Evolutionary conservation across 2,113 vertebrate genomes (phyloP), one percentile per base, ranked within the genome.

Genomic region (Sialia sialis): DNA sequence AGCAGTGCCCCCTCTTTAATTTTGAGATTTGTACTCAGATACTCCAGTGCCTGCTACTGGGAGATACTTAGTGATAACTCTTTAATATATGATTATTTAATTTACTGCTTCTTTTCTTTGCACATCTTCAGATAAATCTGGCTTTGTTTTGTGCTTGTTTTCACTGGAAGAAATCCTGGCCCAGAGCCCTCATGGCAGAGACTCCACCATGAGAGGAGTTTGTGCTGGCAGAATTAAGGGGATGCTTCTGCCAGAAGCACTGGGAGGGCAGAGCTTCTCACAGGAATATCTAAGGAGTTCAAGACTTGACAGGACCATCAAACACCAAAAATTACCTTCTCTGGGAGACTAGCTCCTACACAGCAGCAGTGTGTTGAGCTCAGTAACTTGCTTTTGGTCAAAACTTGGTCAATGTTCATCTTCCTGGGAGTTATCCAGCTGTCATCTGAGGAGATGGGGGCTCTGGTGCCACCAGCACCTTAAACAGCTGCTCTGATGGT

Each of bases 41-140:
- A 19, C 11, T 56, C 10, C 0, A 0, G 27, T 2, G 0, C 8
- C n/a, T 75, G 0, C n/a, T 62, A 16, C 32, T 29, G n/a, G n/a
- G n/a, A n/a, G 23, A 48, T 29, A 43, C 2, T 5, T 3, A 56
- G 13, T 3, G 32, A 15, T 10, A 56, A 36, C 8, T 34, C 23
- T 67, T 73, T 64, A 73, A 68, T 8, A 25, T 6, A 6, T 15
- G 7, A 10, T 17, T 25, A 19, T 4, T 38, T 49, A 16, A 7
- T 62, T 27, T 6, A 11, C 6, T 10, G 27, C 4, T 13, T 26
- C 18, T 41, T 43, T 55, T 27, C 9, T 72, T 54, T 70, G 15
- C 38, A 38, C 27, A 62, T 16, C 2, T 34, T 67, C 34, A 20
- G 22, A n/a, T 34, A 54, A 19, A 38, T 72, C 46, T 21, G 23